Percentiles rank a stretch among this genome's conserved stretches.
phyloP scores from a whole-genome alignment of 2,797 vertebrate genomes.

The Vultur gryphus region DNA sequence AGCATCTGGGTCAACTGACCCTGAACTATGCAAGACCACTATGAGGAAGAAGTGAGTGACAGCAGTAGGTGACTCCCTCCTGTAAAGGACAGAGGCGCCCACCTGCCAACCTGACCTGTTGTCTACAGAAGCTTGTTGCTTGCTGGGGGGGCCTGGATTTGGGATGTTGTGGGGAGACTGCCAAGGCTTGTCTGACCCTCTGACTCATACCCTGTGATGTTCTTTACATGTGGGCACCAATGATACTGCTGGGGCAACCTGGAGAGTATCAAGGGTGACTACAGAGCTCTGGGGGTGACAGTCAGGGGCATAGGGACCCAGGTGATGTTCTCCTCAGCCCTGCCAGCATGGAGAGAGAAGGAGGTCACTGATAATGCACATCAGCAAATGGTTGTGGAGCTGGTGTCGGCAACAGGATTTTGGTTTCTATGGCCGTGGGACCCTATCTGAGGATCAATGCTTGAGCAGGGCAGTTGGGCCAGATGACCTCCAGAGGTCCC shows the following conservation, averaged over 20 bases:
- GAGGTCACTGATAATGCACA: not conserved
- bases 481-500: not conserved
- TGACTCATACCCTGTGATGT: not conserved
- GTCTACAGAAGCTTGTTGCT: not conserved
- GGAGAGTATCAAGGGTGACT: no score
- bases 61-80: not conserved
- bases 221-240: not conserved
- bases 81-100: not conserved
- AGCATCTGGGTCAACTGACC: no score
- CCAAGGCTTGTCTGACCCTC: no score
- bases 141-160: not conserved
- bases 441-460: not conserved
- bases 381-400: not conserved
- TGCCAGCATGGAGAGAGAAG: not conserved
- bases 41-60: not conserved
- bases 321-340: not conserved
- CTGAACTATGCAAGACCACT: not conserved
- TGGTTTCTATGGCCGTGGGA: not conserved
- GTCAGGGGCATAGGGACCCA: rapidly evolving
- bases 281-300: not conserved
- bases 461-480: rapidly evolving
- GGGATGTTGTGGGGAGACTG: not conserved
- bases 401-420: not conserved
- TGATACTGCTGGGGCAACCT: not conserved
- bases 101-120: not conserved